These are phyloP conservation scores for Melospiza melodia DNA, from an alignment of 2,113 vertebrate species.

Conservation along the genomic window DNA sequence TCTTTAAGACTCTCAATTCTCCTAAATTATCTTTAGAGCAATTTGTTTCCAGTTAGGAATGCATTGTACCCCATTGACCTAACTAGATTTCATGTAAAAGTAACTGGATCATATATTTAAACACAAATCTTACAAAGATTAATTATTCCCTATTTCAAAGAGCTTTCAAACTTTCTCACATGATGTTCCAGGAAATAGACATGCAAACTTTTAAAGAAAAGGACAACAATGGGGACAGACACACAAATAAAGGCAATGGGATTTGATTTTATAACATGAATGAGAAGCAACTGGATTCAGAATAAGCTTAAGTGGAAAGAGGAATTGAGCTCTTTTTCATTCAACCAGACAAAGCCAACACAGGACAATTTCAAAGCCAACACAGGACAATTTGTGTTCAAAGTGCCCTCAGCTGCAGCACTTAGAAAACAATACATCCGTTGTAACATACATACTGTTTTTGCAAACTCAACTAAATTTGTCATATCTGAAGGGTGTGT, in stretches of 20 bases:
- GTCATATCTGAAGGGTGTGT: neutral
- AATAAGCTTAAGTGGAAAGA: neutral
- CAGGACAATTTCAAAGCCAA: neutral
- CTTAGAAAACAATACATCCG: neutral
- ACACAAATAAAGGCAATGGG: neutral
- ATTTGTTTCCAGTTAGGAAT: neutral
- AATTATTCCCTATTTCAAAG: neutral
- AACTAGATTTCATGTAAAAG: neutral
- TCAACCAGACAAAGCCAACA: neutral
- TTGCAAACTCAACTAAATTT: neutral
- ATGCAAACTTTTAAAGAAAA: neutral
- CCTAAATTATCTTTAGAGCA: neutral
- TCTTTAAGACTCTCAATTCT: neutral
- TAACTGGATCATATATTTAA: neutral
- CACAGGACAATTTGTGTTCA: neutral
- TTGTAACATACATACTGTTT: neutral
- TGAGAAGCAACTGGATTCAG: neutral
- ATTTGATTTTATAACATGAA: neutral
- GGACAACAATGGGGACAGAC: neutral
- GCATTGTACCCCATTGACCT: neutral
- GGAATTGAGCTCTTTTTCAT: neutral
- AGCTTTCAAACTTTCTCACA: neutral
- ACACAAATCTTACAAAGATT: neutral
- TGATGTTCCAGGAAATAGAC: neutral
- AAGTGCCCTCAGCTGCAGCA: neutral